These are phyloP conservation scores for Capreolus pygargus DNA, from an alignment of 2,113 vertebrate species.

Conservation along the genomic window DNA sequence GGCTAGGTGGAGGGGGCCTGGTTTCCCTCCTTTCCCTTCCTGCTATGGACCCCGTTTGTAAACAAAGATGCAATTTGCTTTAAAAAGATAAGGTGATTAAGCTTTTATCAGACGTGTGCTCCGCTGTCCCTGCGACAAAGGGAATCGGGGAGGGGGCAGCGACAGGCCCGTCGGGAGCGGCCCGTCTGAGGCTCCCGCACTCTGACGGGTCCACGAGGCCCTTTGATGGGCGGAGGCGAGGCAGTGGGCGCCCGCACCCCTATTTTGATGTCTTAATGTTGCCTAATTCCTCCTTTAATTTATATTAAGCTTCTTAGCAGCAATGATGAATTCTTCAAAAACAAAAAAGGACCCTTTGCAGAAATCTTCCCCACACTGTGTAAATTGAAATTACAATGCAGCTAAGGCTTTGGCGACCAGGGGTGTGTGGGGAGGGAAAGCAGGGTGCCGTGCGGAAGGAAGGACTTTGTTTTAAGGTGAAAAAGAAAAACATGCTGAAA, in stretches of 20 bases:
- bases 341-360: slow-evolving; percentile 83
- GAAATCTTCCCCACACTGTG: slow-evolving; percentile 77
- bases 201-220: slow-evolving; percentile 75
- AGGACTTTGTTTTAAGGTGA: slow-evolving; percentile 47
- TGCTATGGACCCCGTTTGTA: slow-evolving; percentile 79
- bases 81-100: slow-evolving; percentile 89
- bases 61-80: slow-evolving; percentile 89
- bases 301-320: slow-evolving; percentile 89
- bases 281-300: slow-evolving; percentile 89
- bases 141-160: slow-evolving; percentile 77
- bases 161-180: slow-evolving; percentile 77
- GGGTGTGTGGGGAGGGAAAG: slow-evolving; percentile 6
- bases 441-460: slow-evolving; percentile 59
- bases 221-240: slow-evolving; percentile 81
- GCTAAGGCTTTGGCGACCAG: slow-evolving; percentile 54
- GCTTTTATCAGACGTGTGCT: slow-evolving; percentile 84
- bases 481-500: slow-evolving; percentile 62
- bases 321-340: slow-evolving; percentile 87
- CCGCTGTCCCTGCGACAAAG: slow-evolving; percentile 84
- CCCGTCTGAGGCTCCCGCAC: slow-evolving; percentile 79
- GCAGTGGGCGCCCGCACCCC: slow-evolving; percentile 69
- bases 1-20: slow-evolving; percentile 63
- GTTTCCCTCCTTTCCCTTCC: slow-evolving; percentile 73
- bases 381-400: slow-evolving; percentile 81
- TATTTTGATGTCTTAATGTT: slow-evolving; percentile 89